phyloP scores from a whole-genome alignment of 1,140 invertebrate genomes.

The Homarus americanus region DNA sequence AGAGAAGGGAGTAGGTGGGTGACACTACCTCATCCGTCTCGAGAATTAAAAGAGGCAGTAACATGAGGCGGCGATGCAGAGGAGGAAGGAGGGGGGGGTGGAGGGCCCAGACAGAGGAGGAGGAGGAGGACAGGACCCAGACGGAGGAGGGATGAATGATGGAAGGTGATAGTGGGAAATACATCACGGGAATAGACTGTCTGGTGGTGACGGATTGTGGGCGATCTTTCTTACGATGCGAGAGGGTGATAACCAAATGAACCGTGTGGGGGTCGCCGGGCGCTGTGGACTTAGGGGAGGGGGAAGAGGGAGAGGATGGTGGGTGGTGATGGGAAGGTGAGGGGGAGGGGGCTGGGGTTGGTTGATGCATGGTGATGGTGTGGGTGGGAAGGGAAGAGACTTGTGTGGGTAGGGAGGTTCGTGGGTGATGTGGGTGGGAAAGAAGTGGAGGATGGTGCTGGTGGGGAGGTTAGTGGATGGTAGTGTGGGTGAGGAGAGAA shows the following conservation, averaged over 20 bases:
- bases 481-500: constrained; percentile 1
- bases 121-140: background rate
- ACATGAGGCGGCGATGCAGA: too few relatives aligned
- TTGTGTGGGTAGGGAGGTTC: too few relatives aligned
- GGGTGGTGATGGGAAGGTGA: background rate
- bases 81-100: background rate
- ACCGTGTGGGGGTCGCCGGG: background rate
- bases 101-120: background rate
- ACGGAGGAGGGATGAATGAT: background rate
- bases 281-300: background rate
- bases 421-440: too few relatives aligned
- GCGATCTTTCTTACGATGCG: constrained; percentile 33
- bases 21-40: background rate
- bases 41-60: background rate
- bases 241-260: constrained; percentile 48
- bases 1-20: background rate
- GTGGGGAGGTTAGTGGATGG: too few relatives aligned
- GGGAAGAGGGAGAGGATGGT: background rate
- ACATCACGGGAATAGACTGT: constrained; percentile 47
- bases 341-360: background rate
- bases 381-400: too few relatives aligned
- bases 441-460: too few relatives aligned
- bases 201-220: constrained; percentile 37
- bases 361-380: too few relatives aligned
- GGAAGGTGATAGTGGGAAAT: constrained; percentile 23